phyloP scores from a whole-genome alignment of 2,113 vertebrate species.

The Gasterosteus aculeatus region DNA sequence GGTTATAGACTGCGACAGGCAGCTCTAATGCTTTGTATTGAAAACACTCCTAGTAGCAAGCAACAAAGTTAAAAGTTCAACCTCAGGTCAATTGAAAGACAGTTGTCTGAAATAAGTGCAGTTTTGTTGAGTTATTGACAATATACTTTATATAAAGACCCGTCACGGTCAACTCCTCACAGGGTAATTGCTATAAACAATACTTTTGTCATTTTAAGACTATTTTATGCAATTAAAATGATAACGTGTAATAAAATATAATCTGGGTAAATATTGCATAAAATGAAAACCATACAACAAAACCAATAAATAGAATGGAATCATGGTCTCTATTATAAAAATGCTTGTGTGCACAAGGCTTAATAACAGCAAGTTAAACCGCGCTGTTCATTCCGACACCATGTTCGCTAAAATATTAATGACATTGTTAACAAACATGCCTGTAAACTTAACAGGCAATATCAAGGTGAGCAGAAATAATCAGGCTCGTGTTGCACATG shows the following conservation, averaged over 20 bases:
- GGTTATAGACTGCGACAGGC: constrained; percentile 46
- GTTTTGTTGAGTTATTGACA: neutral
- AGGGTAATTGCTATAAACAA: neutral
- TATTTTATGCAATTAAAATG: neutral
- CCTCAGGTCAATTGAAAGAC: constrained; percentile 1
- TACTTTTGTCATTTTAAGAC: neutral
- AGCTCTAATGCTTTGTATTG: constrained; percentile 21
- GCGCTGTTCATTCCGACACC: neutral
- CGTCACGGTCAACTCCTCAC: neutral
- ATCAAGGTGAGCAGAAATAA: neutral
- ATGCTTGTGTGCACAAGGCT: too few relatives aligned
- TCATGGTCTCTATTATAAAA: neutral
- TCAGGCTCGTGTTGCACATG: neutral
- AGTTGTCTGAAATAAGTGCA: neutral
- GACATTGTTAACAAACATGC: neutral
- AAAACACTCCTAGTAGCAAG: constrained; percentile 1
- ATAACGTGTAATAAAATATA: too few relatives aligned
- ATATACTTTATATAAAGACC: neutral
- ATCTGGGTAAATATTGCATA: neutral
- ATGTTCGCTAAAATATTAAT: neutral
- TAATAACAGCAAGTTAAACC: neutral
- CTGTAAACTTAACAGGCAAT: neutral
- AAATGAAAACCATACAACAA: neutral
- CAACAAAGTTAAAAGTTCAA: neutral
- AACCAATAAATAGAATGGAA: neutral